Percentiles rank a stretch among this genome's conserved stretches.
Conservation (phyloP, 2,797 vertebrate species). For the Syngnathus acus region DNA sequence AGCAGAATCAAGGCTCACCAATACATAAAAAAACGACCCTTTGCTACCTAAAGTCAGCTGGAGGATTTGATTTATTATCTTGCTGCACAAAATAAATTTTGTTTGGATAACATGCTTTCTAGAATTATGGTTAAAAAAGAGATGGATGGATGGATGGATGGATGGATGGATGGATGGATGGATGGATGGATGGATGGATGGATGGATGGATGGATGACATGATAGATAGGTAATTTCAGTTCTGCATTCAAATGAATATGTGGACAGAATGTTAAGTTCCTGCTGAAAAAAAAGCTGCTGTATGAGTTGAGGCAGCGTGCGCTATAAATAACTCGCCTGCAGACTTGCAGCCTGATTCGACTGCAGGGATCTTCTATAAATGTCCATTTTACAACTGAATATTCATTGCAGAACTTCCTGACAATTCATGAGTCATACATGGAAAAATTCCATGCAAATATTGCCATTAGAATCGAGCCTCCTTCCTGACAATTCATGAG, state of each 20-base stretch:
- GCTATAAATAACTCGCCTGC: slow-evolving; percentile 66
- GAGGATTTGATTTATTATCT: neutral
- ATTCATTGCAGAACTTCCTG: slow-evolving; percentile 16
- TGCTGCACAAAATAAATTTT: neutral
- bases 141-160: no score
- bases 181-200: no score
- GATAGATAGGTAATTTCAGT: neutral
- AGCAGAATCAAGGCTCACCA: slow-evolving; percentile 28
- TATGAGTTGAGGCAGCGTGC: slow-evolving; percentile 38
- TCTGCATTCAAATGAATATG: neutral
- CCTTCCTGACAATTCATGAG: no score
- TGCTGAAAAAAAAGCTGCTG: slow-evolving; percentile 22
- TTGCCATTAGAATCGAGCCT: neutral
- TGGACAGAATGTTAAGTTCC: slow-evolving; percentile 30
- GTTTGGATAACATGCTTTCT: neutral
- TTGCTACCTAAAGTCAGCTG: neutral
- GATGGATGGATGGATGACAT: no score
- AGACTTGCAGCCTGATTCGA: slow-evolving; percentile 46
- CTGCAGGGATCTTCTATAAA: slow-evolving; percentile 44
- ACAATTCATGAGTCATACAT: neutral
- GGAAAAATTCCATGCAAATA: neutral
- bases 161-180: no score
- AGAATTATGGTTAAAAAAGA: neutral
- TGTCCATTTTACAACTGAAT: slow-evolving; percentile 29
- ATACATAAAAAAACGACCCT: slow-evolving; percentile 54